These are phyloP conservation scores for Diloba caeruleocephala DNA, from an alignment of 2,888 invertebrate genomes.

Conservation along the genomic window DNA sequence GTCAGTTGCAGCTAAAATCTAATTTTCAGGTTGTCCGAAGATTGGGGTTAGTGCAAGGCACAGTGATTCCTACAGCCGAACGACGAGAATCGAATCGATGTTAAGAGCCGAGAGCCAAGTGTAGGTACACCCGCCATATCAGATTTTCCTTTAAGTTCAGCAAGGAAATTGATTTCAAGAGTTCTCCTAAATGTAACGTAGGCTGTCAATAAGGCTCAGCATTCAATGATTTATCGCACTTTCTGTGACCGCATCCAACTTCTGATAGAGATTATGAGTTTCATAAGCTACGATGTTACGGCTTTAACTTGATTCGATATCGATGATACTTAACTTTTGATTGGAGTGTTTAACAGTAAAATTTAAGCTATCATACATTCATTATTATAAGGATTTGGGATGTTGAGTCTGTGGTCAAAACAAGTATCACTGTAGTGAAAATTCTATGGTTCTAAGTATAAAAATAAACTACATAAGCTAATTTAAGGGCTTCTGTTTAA, in stretches of 20 bases:
- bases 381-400: no score
- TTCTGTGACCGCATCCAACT: slow-evolving; percentile 56
- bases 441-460: no score
- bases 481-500: no score
- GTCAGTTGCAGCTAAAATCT: slow-evolving; percentile 78
- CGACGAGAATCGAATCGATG: slow-evolving; percentile 39
- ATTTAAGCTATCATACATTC: no score
- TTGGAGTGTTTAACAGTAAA: slow-evolving; percentile 15
- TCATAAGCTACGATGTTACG: slow-evolving; percentile 40
- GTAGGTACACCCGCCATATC: slow-evolving; percentile 59
- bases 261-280: slow-evolving; percentile 59
- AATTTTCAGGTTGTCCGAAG: slow-evolving; percentile 81
- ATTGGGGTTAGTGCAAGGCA: slow-evolving; percentile 65
- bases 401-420: no score
- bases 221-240: slow-evolving; percentile 70
- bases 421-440: no score
- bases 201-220: slow-evolving; percentile 70
- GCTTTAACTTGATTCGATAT: slow-evolving; percentile 38
- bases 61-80: slow-evolving; percentile 48
- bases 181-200: slow-evolving; percentile 71
- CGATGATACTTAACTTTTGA: slow-evolving; percentile 38
- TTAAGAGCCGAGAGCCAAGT: slow-evolving; percentile 44
- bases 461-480: no score
- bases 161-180: slow-evolving; percentile 83
- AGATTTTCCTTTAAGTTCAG: slow-evolving; percentile 74